phyloP scores from a whole-genome alignment of 2,113 vertebrate species.

The Apeltes quadracus region DNA sequence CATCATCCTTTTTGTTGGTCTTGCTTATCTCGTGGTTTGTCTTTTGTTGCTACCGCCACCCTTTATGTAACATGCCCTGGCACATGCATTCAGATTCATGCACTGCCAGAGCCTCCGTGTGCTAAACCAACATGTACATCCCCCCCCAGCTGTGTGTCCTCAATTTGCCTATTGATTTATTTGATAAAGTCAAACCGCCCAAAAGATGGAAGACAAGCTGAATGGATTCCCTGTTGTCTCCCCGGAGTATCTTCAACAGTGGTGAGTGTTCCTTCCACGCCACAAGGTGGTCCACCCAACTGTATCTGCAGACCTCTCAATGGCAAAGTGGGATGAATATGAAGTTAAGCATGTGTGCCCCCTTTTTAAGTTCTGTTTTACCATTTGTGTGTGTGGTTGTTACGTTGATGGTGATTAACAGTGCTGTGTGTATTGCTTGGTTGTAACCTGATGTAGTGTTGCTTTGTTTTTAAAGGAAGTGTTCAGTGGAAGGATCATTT shows the following conservation, averaged over 20 bases:
- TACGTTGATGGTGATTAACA: background rate
- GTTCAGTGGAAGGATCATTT: accelerated
- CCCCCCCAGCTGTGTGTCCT: constrained; percentile 44
- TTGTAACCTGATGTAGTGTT: background rate
- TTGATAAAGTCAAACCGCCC: constrained; percentile 69
- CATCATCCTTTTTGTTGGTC: background rate
- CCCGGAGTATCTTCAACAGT: constrained; percentile 83
- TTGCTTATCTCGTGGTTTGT: constrained; percentile 4
- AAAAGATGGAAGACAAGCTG: constrained; percentile 82
- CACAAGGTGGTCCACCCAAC: constrained; percentile 47
- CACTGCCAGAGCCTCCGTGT: constrained; percentile 33
- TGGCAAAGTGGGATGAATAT: constrained; percentile 53
- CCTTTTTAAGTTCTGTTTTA: constrained; percentile 29
- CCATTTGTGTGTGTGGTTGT: constrained; percentile 16
- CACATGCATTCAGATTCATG: constrained; percentile 71
- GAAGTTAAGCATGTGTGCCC: constrained; percentile 69
- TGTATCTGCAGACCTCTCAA: constrained; percentile 11
- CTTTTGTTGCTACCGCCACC: constrained; percentile 13
- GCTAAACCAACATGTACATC: constrained; percentile 30
- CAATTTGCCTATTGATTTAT: constrained; percentile 70
- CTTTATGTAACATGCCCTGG: constrained; percentile 10
- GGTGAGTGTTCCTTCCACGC: constrained; percentile 78
- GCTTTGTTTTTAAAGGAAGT: background rate
- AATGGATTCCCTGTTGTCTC: constrained; percentile 82
- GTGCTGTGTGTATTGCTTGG: background rate